phyloP scores from a whole-genome alignment of 2,113 vertebrate species.

The Rana temporaria region DNA sequence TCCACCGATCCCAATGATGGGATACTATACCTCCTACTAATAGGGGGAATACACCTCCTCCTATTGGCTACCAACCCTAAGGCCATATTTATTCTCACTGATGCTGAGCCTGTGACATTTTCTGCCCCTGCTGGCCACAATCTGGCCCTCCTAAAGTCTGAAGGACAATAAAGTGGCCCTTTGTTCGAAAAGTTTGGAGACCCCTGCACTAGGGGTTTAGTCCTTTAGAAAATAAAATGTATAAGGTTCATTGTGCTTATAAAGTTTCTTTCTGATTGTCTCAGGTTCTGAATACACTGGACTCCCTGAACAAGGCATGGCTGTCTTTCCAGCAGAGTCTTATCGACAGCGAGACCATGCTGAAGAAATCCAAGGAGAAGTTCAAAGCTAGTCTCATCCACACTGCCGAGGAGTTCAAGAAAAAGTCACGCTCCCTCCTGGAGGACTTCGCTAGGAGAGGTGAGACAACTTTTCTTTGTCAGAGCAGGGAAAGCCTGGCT shows the following conservation, averaged over 20 bases:
- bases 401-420: conserved; percentile 82
- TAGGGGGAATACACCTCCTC: no score
- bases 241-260: background rate
- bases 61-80: no score
- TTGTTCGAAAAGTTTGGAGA: no score
- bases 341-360: conserved; percentile 76
- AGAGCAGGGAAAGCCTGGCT: no score
- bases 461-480: conserved; percentile 51
- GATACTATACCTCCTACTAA: no score
- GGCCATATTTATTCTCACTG: no score
- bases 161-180: no score
- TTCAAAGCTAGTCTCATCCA: conserved; percentile 78
- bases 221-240: no score
- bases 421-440: conserved; percentile 72
- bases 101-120: no score
- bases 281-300: conserved; percentile 78
- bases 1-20: no score
- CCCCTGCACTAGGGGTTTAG: background rate
- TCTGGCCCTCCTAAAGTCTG: no score
- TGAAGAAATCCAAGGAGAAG: conserved; percentile 81
- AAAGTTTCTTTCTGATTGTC: background rate
- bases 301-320: conserved; percentile 77
- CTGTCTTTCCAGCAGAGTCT: conserved; percentile 80
- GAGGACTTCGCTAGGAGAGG: conserved; percentile 79
- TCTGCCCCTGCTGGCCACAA: no score